These are phyloP conservation scores for Hypselothyrea guttata DNA, from an alignment of 2,888 invertebrate species.

Conservation along the genomic window DNA sequence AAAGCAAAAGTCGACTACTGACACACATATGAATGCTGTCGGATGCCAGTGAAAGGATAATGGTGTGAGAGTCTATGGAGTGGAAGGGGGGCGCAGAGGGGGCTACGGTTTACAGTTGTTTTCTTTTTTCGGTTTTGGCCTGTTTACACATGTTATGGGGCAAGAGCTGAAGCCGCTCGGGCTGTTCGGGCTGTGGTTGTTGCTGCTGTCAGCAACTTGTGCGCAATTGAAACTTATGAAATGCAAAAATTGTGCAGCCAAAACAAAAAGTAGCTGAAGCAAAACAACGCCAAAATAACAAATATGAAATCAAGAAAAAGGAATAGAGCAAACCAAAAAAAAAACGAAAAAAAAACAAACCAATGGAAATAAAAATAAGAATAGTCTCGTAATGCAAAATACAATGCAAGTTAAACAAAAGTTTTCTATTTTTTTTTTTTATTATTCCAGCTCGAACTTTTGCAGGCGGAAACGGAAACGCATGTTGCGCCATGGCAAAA, in stretches of 20 bases:
- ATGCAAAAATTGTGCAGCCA: conserved; percentile 53
- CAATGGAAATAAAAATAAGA: conserved; percentile 27
- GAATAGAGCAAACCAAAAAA: conserved; percentile 2
- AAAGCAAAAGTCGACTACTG: conserved; percentile 59
- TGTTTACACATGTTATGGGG: conserved; percentile 72
- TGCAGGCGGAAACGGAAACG: conserved; percentile 66
- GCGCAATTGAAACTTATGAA: conserved; percentile 74
- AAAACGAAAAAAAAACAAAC: conserved; percentile 4
- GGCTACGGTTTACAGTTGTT: background rate
- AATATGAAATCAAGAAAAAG: conserved; percentile 49
- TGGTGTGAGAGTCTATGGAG: no score
- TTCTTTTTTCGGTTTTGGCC: conserved; percentile 23
- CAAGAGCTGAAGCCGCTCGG: conserved; percentile 25
- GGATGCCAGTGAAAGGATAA: conserved; percentile 32
- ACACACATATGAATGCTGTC: conserved; percentile 61
- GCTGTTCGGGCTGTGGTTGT: conserved; percentile 16
- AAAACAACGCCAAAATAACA: conserved; percentile 47
- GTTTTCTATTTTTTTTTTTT: no score
- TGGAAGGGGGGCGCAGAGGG: background rate
- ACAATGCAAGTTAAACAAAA: conserved; percentile 72
- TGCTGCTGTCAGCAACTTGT: conserved; percentile 71
- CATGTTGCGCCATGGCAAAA: conserved; percentile 60
- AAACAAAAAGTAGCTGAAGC: conserved; percentile 14
- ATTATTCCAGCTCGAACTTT: conserved; percentile 31
- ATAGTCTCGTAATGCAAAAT: conserved; percentile 31